These are phyloP conservation scores for Brachionus paranguensis DNA, from an alignment of 1,140 invertebrate genomes.

Conservation along the genomic window DNA sequence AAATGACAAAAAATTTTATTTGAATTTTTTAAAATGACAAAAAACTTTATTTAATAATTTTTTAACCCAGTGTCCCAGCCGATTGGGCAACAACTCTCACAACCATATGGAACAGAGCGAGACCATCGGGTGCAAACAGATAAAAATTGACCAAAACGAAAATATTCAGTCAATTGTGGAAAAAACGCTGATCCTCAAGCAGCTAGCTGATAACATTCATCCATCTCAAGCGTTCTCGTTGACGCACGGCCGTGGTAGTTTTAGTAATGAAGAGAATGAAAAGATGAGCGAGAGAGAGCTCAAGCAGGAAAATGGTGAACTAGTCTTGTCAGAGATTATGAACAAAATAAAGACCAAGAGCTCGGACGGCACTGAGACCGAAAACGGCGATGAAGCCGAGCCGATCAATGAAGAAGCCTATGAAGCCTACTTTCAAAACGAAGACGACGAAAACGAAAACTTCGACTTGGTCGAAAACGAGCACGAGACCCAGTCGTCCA, in stretches of 20 bases:
- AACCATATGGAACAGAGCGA: neutral
- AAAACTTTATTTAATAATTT: neutral
- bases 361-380: neutral
- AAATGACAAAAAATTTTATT: neutral
- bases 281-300: neutral
- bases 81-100: neutral
- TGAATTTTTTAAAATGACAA: neutral
- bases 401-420: neutral
- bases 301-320: neutral
- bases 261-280: slow-evolving; percentile 30
- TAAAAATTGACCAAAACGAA: neutral
- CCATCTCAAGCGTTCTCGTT: too few relatives aligned
- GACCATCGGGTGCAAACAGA: neutral
- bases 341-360: neutral
- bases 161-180: neutral
- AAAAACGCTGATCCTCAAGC: neutral
- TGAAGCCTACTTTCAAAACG: neutral
- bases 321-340: neutral
- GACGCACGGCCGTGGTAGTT: neutral
- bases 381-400: neutral
- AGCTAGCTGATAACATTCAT: neutral
- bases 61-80: neutral
- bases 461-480: neutral
- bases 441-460: slow-evolving; percentile 5
- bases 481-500: neutral